Conservation (phyloP, 2,888 invertebrate genomes). For the Cartodere bifasciata region DNA sequence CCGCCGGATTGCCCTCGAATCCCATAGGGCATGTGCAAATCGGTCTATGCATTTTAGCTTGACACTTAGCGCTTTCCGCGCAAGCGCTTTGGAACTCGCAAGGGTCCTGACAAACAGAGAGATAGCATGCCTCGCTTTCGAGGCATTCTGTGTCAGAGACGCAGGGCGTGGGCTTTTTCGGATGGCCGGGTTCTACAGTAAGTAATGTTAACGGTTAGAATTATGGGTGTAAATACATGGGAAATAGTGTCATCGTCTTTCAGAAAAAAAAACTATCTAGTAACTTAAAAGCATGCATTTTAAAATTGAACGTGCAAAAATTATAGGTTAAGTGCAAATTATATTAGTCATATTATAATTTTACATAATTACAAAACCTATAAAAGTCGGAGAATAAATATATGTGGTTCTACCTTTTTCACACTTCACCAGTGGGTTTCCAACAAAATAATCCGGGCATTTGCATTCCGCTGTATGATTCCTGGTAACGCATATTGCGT, state of each 20-base stretch:
- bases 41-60: slow-evolving; percentile 70
- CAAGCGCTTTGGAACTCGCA: slow-evolving; percentile 72
- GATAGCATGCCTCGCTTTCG: slow-evolving; percentile 70
- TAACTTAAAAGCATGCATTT: too few species aligned
- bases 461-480: slow-evolving; percentile 50
- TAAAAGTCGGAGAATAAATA: slow-evolving; percentile 1
- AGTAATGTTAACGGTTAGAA: too few species aligned
- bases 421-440: slow-evolving; percentile 45
- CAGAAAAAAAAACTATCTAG: too few species aligned
- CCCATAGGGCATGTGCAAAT: slow-evolving; percentile 71
- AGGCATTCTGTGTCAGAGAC: slow-evolving; percentile 74
- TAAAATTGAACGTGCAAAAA: too few species aligned
- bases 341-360: too few species aligned
- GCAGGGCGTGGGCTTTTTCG: slow-evolving; percentile 65
- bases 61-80: slow-evolving; percentile 62
- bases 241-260: too few species aligned
- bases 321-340: too few species aligned
- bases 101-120: slow-evolving; percentile 69
- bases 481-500: slow-evolving; percentile 47
- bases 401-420: slow-evolving; percentile 45
- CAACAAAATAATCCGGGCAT: slow-evolving; percentile 42
- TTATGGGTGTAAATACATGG: too few species aligned
- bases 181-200: slow-evolving; percentile 60
- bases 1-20: slow-evolving; percentile 69
- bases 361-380: too few species aligned